Base-by-base conservation (phyloP, 1,140 invertebrate genomes). In the Diprion similis region DNA sequence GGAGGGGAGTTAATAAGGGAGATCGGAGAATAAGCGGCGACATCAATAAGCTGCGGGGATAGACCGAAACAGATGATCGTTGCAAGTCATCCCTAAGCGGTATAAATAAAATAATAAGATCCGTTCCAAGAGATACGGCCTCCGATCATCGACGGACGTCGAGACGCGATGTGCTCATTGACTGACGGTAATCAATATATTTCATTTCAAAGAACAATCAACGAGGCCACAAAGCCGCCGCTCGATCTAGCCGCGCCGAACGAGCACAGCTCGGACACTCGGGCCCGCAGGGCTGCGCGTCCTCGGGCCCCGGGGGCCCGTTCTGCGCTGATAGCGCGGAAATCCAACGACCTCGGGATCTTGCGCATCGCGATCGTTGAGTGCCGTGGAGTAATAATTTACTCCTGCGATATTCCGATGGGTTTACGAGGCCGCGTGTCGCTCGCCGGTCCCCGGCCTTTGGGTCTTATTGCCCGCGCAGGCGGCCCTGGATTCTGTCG, bases 21-120 rank as follows among this genome's bases (percentile, higher is more conserved):
- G 77, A 78, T 80, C 75, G 75, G 79, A 76, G 71, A 75, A 77
- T 78, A 81, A 74, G 79, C 78, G 83, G 82, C 82, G 79, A 82
- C 81, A 83, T 82, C 78, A 82, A 84, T 37, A 37, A 37, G 24
- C 24, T 37, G 2, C 71, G 64, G 24, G 64, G 24, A 73, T 68
- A 46, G 66, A 13, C 69, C 70, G 73, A 18, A 48, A 69, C 59
- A 24, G 64, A 70, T 70, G 66, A 78, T 79, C 72, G 67, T 68
- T 74, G 75, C 77, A 75, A 82, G 81, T 83, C 83, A 83, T 80
- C 74, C 70, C 66, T 68, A 77, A 73, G 77, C 76, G 81, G 80
- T 37, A 79, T 79, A 75, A 76, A 72, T 72, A 68, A 64, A 68
- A 70, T 66, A 76, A 83, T 79, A 78, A 59, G 47, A 51, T 59